Conservation (phyloP, 23 tunicate species). For the Styela clava region DNA sequence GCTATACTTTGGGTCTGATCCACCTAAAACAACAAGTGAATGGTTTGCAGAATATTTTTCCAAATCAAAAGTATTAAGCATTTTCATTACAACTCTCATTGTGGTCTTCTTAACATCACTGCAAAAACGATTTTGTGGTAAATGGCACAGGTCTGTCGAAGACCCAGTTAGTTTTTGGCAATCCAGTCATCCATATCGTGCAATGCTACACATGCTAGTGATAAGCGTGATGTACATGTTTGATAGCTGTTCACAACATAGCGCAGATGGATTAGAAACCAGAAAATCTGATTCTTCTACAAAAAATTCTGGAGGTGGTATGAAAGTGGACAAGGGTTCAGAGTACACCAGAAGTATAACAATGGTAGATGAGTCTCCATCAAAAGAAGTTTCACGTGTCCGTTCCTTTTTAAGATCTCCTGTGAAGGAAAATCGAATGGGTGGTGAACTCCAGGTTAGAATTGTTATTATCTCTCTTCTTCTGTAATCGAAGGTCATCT, state of each 20-base stretch:
- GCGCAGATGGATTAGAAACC: too few relatives aligned
- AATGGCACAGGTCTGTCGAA: conserved; percentile 42
- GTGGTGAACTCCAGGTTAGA: too few relatives aligned
- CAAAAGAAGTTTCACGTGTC: neutral
- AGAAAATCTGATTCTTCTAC: too few relatives aligned
- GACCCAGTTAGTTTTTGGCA: conserved; percentile 70
- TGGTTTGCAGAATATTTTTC: conserved; percentile 6
- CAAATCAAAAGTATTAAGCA: neutral
- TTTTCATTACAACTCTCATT: neutral
- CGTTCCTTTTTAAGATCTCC: too few relatives aligned
- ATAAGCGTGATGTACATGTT: neutral
- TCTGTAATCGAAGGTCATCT: too few relatives aligned
- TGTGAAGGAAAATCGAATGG: too few relatives aligned
- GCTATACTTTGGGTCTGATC: conserved; percentile 21
- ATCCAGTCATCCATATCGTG: conserved; percentile 10
- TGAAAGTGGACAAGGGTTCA: too few relatives aligned
- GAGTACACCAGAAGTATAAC: too few relatives aligned
- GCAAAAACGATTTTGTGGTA: conserved; percentile 26
- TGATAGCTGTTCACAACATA: too few relatives aligned
- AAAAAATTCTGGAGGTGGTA: too few relatives aligned
- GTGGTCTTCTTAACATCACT: neutral
- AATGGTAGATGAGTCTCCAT: neutral
- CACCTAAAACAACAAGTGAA: neutral
- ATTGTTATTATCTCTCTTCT: too few relatives aligned
- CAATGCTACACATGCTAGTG: neutral